These are phyloP conservation scores for Apocrypta bakeri DNA, from an alignment of 1,140 invertebrate genomes.

Conservation along the genomic window DNA sequence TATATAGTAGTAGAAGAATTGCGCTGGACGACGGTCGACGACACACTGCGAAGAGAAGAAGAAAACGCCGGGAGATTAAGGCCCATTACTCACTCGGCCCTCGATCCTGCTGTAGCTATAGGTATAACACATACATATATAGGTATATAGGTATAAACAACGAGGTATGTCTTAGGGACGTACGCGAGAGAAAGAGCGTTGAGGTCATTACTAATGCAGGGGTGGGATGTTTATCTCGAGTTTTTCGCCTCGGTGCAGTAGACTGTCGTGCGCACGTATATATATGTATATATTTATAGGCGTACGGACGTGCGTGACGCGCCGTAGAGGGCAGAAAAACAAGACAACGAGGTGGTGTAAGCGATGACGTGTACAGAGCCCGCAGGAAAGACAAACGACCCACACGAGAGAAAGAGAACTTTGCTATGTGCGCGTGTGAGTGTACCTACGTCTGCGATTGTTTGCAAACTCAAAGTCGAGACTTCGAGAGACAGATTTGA, in stretches of 20 bases:
- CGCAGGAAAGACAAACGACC: background rate
- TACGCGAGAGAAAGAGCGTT: background rate
- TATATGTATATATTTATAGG: too few relatives aligned
- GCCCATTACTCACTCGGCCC: conserved; percentile 20
- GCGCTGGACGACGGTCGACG: background rate
- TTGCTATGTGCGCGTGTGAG: background rate
- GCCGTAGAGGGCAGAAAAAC: conserved; percentile 3
- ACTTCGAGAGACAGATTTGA: background rate
- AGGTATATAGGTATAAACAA: too few relatives aligned
- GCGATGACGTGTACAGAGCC: background rate
- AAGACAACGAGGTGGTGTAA: conserved; percentile 18
- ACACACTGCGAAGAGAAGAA: conserved; percentile 16
- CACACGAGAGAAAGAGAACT: background rate
- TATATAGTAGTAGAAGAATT: conserved; percentile 32
- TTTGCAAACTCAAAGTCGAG: too few relatives aligned
- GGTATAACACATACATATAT: too few relatives aligned
- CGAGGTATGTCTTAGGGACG: background rate
- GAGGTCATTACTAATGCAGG: conserved; percentile 5
- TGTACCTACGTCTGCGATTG: background rate
- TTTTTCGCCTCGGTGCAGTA: too few relatives aligned
- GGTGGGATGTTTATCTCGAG: background rate
- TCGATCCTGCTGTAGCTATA: too few relatives aligned
- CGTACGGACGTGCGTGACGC: too few relatives aligned
- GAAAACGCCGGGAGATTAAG: conserved; percentile 27
- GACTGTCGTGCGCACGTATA: too few relatives aligned